phyloP scores from a whole-genome alignment of 2,888 invertebrate species.

The Trimorus sp. region DNA sequence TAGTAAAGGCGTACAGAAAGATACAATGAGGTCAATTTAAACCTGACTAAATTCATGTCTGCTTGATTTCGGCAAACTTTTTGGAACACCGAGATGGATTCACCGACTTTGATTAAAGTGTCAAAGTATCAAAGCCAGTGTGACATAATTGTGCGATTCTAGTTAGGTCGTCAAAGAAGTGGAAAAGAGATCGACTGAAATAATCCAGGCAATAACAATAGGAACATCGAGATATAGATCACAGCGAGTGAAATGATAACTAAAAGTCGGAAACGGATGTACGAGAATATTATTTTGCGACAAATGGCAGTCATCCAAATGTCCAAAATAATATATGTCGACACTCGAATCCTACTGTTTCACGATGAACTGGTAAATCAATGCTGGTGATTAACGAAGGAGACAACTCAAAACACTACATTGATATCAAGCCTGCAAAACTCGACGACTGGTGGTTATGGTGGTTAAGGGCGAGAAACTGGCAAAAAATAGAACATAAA shows the following conservation, averaged over 20 bases:
- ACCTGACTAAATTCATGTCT: too few relatives aligned
- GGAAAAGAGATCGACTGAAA: slow-evolving; percentile 26
- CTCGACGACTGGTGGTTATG: slow-evolving; percentile 63
- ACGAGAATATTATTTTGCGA: slow-evolving; percentile 17
- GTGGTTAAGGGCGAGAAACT: slow-evolving; percentile 54
- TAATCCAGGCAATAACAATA: slow-evolving; percentile 45
- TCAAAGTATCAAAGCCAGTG: slow-evolving; percentile 16
- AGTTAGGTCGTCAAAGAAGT: slow-evolving; percentile 25
- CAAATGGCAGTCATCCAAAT: neutral
- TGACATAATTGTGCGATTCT: slow-evolving; percentile 17
- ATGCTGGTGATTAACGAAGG: slow-evolving; percentile 43
- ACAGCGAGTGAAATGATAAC: slow-evolving; percentile 3
- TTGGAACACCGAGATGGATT: slow-evolving; percentile 7
- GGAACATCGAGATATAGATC: slow-evolving; percentile 45
- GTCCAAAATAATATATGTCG: slow-evolving; percentile 34
- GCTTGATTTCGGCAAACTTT: neutral
- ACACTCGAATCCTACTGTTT: slow-evolving; percentile 45
- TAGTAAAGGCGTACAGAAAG: too few relatives aligned
- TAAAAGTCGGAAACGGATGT: neutral
- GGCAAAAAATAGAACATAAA: slow-evolving; percentile 67
- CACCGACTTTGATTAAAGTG: slow-evolving; percentile 22
- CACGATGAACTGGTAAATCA: slow-evolving; percentile 50
- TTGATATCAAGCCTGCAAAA: slow-evolving; percentile 70
- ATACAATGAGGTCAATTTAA: too few relatives aligned
- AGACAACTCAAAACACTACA: slow-evolving; percentile 70